phyloP scores from a whole-genome alignment of 2,113 vertebrate genomes.

The Holacanthus passer region DNA sequence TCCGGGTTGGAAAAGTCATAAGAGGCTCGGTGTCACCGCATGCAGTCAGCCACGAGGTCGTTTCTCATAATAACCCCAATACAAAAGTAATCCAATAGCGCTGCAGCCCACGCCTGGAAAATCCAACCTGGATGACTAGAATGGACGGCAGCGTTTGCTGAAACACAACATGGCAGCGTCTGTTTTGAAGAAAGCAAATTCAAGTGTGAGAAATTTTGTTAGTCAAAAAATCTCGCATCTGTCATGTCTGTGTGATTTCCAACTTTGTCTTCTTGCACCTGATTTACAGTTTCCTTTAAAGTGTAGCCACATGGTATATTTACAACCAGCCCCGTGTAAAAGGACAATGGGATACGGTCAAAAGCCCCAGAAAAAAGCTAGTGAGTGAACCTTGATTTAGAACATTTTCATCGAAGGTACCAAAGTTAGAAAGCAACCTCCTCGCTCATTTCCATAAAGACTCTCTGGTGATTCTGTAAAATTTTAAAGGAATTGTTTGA shows the following conservation, averaged over 20 bases:
- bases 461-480: background rate
- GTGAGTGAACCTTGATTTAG: background rate
- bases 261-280: constrained; percentile 18
- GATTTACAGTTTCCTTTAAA: constrained; percentile 55
- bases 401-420: background rate
- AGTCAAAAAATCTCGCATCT: background rate
- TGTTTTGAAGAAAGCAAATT: constrained; percentile 57
- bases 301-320: no score
- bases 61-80: constrained; percentile 80
- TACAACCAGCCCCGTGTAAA: no score
- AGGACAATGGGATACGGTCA: background rate
- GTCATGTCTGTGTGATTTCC: background rate
- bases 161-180: constrained; percentile 59
- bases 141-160: constrained; percentile 69
- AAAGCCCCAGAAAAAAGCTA: background rate
- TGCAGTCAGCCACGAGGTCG: constrained; percentile 64
- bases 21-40: constrained; percentile 66
- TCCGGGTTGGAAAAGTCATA: constrained; percentile 73
- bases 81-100: constrained; percentile 75
- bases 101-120: constrained; percentile 58
- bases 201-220: constrained; percentile 48
- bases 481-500: constrained; percentile 3
- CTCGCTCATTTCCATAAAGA: background rate
- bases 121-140: constrained; percentile 62
- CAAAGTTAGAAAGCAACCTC: background rate